Evolutionary conservation across 2,888 invertebrate genomes (phyloP), one percentile per base, ranked within the genome.

Genomic region (Cataglyphis cursor): DNA sequence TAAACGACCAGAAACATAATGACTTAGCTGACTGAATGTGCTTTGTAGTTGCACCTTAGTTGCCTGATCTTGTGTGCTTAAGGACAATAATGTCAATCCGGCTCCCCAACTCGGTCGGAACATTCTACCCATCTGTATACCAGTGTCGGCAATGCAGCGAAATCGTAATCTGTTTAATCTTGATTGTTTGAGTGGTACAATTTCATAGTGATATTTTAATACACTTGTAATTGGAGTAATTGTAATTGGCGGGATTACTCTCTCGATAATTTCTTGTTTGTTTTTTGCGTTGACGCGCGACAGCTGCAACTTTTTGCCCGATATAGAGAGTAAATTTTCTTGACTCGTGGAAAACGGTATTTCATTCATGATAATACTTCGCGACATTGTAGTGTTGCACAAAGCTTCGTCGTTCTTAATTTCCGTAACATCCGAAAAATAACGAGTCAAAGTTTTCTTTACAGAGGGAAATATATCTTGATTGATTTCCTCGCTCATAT

Each of bases 31-130:
- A 75, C 90, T 92, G 10, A 91, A 95, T 92, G 95, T 81, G 95
- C 95, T 92, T 3, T 92, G 92, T 0, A 96, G 95, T 84, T 95
- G 93, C 0, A 95, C 93, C 1, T 93, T 90, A 3, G 91, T 88
- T 0, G 95, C 91, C 84, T 93, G 93, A 31, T 95, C 94, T 70
- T 94, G 94, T 0, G 96, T 96, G 54, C 95, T 94, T 82, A 95
- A 95, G 8, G 96, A 96, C 9, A 97, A 94, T 0, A 97, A 93
- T 0, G 96, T 96, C 89, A 96, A 96, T 18, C 96, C 96, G 0
- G 97, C 96, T 0, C 97, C 97, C 97, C 98, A 98, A 0, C 97
- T 97, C 0, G 97, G 96, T 92, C 97, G 96, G 85, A 96, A 97
- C 84, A 97, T 96, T 0, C 97, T 96, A 38, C 97, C 96, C 91